phyloP scores from a whole-genome alignment of 2,113 vertebrate genomes.

The Xenotilapia flavipinnis region DNA sequence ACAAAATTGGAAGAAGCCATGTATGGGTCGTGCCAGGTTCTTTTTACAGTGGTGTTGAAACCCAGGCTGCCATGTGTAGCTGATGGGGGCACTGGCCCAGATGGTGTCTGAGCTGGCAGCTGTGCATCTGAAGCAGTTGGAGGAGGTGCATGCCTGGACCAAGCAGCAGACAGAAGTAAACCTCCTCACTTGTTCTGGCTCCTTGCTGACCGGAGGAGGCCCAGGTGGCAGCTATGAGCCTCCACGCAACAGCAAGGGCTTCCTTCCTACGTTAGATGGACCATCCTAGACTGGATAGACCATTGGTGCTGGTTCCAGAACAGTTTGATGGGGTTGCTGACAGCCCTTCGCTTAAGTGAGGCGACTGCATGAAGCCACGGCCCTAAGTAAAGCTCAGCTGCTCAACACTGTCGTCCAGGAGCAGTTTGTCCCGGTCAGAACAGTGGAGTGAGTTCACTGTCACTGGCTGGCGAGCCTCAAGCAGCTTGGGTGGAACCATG shows the following conservation, averaged over 20 bases:
- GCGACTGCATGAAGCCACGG: not conserved
- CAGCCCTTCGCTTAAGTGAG: not conserved
- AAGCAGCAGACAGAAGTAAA: not conserved
- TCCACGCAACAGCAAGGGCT: not conserved
- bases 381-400: not conserved
- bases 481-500: not conserved
- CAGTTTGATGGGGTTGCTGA: not conserved
- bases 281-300: not conserved
- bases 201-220: not conserved
- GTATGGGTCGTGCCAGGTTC: not conserved
- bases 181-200: not conserved
- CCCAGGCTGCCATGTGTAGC: not conserved
- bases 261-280: not conserved
- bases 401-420: not conserved
- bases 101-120: not conserved
- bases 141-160: not conserved
- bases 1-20: not conserved
- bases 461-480: not conserved
- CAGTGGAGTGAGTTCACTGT: not conserved
- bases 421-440: not conserved
- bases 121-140: not conserved
- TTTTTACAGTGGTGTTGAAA: not conserved
- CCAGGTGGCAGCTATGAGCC: not conserved
- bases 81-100: not conserved
- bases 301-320: not conserved